Conservation (phyloP, 2,888 invertebrate genomes). For the Drosophila yooni region DNA sequence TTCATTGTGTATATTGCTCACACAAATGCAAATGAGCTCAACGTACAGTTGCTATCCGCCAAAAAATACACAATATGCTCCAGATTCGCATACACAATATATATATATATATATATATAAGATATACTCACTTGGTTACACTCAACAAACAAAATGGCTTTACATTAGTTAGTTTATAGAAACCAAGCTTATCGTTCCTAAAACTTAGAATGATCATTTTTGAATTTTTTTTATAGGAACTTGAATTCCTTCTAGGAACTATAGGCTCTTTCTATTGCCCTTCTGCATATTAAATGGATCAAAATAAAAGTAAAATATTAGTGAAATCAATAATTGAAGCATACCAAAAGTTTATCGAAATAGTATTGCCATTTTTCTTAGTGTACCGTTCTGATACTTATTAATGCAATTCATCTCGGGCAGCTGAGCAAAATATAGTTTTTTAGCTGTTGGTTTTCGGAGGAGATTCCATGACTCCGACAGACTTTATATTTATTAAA, state of each 20-base stretch:
- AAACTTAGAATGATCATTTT: background rate
- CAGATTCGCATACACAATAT: slow-evolving; percentile 18
- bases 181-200: background rate
- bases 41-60: slow-evolving; percentile 25
- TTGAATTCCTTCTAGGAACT: background rate
- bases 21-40: slow-evolving; percentile 70
- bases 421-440: slow-evolving; percentile 36
- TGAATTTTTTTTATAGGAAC: background rate
- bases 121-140: slow-evolving; percentile 1
- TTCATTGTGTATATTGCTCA: slow-evolving; percentile 18
- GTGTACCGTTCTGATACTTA: slow-evolving; percentile 5
- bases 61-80: slow-evolving; percentile 48
- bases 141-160: background rate
- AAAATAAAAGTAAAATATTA: background rate
- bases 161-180: background rate
- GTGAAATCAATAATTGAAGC: background rate
- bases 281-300: background rate
- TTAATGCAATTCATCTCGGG: slow-evolving; percentile 56
- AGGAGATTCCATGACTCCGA: slow-evolving; percentile 38
- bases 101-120: background rate
- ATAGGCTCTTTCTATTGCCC: accelerated
- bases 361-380: background rate
- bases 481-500: slow-evolving; percentile 75
- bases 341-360: background rate
- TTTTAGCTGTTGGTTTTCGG: slow-evolving; percentile 8